A percentile compares a stretch with the other conserved stretches of the same genome.
These are phyloP conservation scores for Sebastes miniatus DNA, from an alignment of 2,797 vertebrate genomes.

Conservation along the genomic window DNA sequence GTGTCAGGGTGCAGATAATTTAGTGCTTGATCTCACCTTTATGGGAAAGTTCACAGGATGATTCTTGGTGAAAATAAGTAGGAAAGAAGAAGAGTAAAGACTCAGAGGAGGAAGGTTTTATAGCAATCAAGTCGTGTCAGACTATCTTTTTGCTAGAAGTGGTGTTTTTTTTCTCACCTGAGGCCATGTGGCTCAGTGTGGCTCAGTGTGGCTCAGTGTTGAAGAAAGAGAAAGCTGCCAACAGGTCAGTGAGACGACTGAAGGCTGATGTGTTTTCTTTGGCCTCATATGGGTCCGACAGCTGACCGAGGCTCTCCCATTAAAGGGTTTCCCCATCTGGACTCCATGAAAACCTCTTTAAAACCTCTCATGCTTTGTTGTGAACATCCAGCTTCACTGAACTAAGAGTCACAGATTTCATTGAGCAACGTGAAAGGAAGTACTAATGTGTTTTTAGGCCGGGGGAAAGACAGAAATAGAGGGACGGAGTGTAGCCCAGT, in stretches of 20 bases:
- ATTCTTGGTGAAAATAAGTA: background rate
- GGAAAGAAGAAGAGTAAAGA: background rate
- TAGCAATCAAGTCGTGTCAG: background rate
- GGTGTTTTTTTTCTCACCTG: slow-evolving; percentile 20
- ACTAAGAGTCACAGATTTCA: background rate
- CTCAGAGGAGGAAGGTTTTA: background rate
- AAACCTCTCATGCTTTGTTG: background rate
- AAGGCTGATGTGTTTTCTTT: slow-evolving; percentile 62
- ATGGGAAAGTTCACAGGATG: slow-evolving; percentile 6
- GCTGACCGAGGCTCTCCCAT: slow-evolving; percentile 49
- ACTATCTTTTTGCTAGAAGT: background rate
- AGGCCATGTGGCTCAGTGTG: slow-evolving; percentile 14
- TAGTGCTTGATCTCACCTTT: slow-evolving; percentile 10
- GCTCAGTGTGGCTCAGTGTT: background rate
- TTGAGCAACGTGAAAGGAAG: background rate
- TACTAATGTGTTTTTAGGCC: no score
- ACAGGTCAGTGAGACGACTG: no score
- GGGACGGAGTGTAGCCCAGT: background rate
- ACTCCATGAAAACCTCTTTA: slow-evolving; percentile 2
- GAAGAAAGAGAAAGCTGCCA: slow-evolving; percentile 34
- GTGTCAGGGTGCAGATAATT: slow-evolving; percentile 28
- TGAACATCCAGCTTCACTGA: background rate
- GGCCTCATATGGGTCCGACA: slow-evolving; percentile 39
- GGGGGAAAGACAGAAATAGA: background rate
- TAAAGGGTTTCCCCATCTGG: slow-evolving; percentile 48